These are phyloP conservation scores for Tetranychus cinnabarinus DNA, from an alignment of 1,140 invertebrate genomes.

Conservation along the genomic window DNA sequence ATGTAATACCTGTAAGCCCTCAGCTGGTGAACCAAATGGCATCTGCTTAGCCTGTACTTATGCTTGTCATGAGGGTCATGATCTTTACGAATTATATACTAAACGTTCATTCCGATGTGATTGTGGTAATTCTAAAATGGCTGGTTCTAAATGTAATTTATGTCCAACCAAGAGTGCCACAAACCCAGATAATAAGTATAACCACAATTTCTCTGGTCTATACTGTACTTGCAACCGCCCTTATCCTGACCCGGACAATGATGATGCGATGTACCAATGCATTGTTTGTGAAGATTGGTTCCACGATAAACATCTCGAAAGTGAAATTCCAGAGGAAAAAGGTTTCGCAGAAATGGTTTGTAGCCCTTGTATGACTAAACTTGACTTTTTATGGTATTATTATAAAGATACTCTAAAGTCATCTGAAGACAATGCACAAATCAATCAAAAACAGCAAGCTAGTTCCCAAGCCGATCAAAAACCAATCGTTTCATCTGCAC, in stretches of 20 bases:
- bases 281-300: slow-evolving; percentile 95
- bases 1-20: slow-evolving; percentile 58
- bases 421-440: background rate
- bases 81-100: slow-evolving; percentile 86
- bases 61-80: slow-evolving; percentile 84
- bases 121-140: slow-evolving; percentile 76
- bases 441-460: background rate
- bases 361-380: slow-evolving; percentile 34
- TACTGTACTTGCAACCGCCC: slow-evolving; percentile 84
- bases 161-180: slow-evolving; percentile 33
- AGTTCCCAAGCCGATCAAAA: background rate
- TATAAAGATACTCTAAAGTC: background rate
- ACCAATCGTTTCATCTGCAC: background rate
- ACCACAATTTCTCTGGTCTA: slow-evolving; percentile 76
- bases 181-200: slow-evolving; percentile 61
- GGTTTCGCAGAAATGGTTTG: slow-evolving; percentile 50
- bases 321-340: slow-evolving; percentile 15
- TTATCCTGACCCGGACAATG: slow-evolving; percentile 71
- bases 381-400: slow-evolving; percentile 50
- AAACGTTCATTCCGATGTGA: slow-evolving; percentile 89
- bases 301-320: slow-evolving; percentile 3
- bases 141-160: slow-evolving; percentile 37
- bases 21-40: slow-evolving; percentile 32
- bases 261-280: slow-evolving; percentile 91
- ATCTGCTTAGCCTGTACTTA: slow-evolving; percentile 84